Base-by-base conservation (phyloP, 2,797 vertebrate species). In the Enteromius fasciolatus region DNA sequence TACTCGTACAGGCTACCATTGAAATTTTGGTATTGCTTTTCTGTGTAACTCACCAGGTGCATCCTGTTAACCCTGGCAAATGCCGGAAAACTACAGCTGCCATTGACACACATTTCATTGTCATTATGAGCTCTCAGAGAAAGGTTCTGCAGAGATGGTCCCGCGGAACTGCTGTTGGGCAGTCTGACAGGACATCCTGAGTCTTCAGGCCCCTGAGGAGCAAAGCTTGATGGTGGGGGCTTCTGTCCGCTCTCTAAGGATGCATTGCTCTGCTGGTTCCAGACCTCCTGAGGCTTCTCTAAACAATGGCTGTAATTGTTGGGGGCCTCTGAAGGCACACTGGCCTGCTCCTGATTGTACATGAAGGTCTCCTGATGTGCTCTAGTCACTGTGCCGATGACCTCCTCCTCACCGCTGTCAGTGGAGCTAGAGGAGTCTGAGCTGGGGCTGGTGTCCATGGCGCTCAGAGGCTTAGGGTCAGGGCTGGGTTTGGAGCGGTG, bases 321-420 rank as follows among this genome's bases (percentile, higher is more conserved):
- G 75, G 87, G n/a, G 77, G 66, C 87, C 88, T 91, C 77, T 0
- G 70, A 77, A 6, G 66, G 85, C 86, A 89, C 89, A 41, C 48
- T 82, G 64, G 90, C 90, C 77, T 93, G 94, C 54, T 97, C 96
- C 83, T 97, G 97, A 92, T 96, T 97, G 90, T 97, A 98, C 95
- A 97, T 94, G 88, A 98, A 97, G 79, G 95, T 97, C 89, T 97
- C 96, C 91, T 96, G 96, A 87, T 97, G 97, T 36, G 95, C 96
- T 83, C 95, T 92, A 25, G 96, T 97, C 84, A 97, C 96, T 17
- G 96, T 95, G 77, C 96, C 96, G 0, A 97, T 95, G 86, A 95
- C 96, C 88, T 99, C 97, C 85, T 98, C 97, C 92, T 98, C 97
- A 0, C 95, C 94, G 77, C 96, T 95, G 90, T 98, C 97, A 3